phyloP scores from a whole-genome alignment of 2,888 invertebrate genomes.

The Acanthopleura granulata region DNA sequence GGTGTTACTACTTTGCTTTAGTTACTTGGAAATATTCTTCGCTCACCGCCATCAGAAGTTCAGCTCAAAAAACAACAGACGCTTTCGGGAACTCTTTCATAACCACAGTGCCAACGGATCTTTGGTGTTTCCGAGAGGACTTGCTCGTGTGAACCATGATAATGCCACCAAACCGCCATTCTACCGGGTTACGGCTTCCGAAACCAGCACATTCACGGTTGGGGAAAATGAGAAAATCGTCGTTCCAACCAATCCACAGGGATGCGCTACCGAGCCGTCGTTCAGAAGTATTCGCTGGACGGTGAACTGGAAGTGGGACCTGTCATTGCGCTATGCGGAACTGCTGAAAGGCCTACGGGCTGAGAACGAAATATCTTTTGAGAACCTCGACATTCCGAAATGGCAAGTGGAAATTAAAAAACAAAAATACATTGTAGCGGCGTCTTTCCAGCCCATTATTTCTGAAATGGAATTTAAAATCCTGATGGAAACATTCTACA shows the following conservation, averaged over 20 bases:
- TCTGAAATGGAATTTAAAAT: conserved; percentile 26
- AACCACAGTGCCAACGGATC: background rate
- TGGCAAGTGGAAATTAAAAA: conserved; percentile 15
- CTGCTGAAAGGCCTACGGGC: background rate
- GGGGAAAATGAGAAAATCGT: background rate
- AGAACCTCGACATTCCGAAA: background rate
- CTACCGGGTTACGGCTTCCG: background rate
- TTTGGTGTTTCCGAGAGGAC: background rate
- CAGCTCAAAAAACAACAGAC: background rate
- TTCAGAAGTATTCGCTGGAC: conserved; percentile 7
- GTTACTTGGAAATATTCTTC: conserved; percentile 11
- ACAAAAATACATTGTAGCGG: conserved; percentile 17
- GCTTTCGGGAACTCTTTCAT: background rate
- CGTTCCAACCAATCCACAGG: background rate
- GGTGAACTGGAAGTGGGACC: background rate
- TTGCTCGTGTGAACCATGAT: background rate
- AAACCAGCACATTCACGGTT: background rate
- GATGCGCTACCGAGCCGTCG: background rate
- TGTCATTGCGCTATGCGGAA: background rate
- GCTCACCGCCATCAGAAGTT: background rate
- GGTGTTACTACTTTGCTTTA: background rate
- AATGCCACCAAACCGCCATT: background rate
- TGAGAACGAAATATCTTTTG: background rate
- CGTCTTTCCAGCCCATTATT: conserved; percentile 28
- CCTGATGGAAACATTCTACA: conserved; percentile 30